Conservation (phyloP, 2,888 invertebrate species). For the Pollenia angustigena region DNA sequence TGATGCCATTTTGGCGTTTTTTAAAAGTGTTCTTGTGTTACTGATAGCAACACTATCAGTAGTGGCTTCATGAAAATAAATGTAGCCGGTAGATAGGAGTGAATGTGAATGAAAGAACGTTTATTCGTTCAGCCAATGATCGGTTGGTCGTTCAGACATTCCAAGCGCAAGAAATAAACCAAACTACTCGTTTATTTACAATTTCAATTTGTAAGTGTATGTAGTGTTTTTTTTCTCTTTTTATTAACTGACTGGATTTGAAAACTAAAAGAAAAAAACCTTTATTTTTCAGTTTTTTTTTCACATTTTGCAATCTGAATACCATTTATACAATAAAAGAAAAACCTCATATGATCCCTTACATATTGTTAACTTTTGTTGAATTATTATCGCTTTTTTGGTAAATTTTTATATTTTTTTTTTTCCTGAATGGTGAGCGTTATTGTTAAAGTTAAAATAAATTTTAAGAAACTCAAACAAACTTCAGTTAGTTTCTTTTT, state of each 20-base stretch:
- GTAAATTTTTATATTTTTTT: constrained; percentile 13
- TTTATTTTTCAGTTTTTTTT: constrained; percentile 6
- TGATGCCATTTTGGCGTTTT: constrained; percentile 73
- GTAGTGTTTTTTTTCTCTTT: constrained; percentile 16
- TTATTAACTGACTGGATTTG: constrained; percentile 31
- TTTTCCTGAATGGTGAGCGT: constrained; percentile 24
- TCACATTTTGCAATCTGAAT: constrained; percentile 54
- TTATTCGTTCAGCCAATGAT: not conserved
- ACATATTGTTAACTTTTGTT: constrained; percentile 68
- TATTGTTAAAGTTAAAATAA: constrained; percentile 70
- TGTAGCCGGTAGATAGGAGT: constrained; percentile 59
- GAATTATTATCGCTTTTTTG: constrained; percentile 70
- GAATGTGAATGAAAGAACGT: constrained; percentile 27
- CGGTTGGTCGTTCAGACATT: constrained; percentile 36
- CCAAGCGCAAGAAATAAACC: constrained; percentile 41
- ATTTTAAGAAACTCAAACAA: constrained; percentile 56
- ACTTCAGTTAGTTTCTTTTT: constrained; percentile 32
- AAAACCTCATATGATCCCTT: constrained; percentile 64
- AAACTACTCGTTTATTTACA: constrained; percentile 42
- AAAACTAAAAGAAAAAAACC: constrained; percentile 47
- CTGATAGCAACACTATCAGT: constrained; percentile 74
- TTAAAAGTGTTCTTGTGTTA: constrained; percentile 74
- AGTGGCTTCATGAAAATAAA: constrained; percentile 72
- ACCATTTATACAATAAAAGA: constrained; percentile 61
- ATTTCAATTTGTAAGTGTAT: constrained; percentile 69